Evolutionary conservation across 2,113 vertebrate genomes (phyloP), one percentile per base, ranked within the genome.

Genomic region (Tachysurus vachellii): DNA sequence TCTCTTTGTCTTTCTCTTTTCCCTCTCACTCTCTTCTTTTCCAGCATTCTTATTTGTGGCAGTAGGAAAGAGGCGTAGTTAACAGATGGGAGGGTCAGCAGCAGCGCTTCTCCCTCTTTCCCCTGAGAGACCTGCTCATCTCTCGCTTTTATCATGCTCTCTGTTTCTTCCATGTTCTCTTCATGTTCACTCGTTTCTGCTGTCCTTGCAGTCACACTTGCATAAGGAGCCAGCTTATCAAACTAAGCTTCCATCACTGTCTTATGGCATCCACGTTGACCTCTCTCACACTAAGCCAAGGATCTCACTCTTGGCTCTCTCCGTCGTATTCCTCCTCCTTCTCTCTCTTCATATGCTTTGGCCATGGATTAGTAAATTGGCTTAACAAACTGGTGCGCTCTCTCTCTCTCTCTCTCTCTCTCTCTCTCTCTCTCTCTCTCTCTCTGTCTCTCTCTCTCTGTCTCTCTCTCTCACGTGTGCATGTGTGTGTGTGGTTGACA

Each of bases 21-120:
- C 88, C 79, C 89, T 82, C 66, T 44, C 93, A 70, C 81, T 87
- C 71, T 90, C 85, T 89, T 87, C 80, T 88, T 85, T 47, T 85
- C 82, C 91, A 92, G 90, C 83, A 91, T 96, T 85, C 86, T 80
- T 61, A 75, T 88, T 50, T 83, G 84, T 88, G 83, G 57, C 83
- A 85, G 89, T 90, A 88, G 93, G 93, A 93, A 70, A 83, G 82
- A 61, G 89, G 91, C 92, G 94, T 94, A 94, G 91, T 95, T 94
- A 96, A 89, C 93, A 94, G 92, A 96, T 95, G 92, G 92, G 92
- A 95, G 94, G 93, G 93, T 94, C 91, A 91, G 92, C 91, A 90
- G 91, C 91, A 91, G 89, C 91, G 86, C 88, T 91, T 91, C 87
- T 93, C 92, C 87, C 89, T 94, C 91, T 92, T 88, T 62, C 86